Conservation (phyloP, 1,140 invertebrate genomes). For the Brachionus manjavacas region DNA sequence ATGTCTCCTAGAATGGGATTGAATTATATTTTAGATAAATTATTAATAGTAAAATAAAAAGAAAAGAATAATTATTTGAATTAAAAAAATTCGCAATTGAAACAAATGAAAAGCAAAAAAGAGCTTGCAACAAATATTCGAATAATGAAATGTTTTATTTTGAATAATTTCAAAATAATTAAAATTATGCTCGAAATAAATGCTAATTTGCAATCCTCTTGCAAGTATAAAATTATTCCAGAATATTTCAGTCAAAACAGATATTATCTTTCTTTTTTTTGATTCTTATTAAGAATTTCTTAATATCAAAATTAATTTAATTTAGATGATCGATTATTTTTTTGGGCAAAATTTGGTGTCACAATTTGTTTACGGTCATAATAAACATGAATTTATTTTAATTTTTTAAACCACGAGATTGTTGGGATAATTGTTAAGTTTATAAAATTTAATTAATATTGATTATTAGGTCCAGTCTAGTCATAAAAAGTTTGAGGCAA, state of each 20-base stretch:
- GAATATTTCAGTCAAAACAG: no score
- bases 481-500: no score
- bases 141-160: slow-evolving; percentile 1
- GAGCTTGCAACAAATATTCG: background rate
- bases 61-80: background rate
- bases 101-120: background rate
- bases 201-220: background rate
- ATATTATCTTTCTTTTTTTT: no score
- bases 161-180: background rate
- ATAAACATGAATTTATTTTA: no score
- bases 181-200: background rate
- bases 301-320: no score
- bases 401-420: background rate
- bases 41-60: background rate
- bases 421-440: background rate
- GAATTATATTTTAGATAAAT: background rate
- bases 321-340: no score
- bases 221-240: background rate
- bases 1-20: background rate
- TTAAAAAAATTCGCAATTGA: background rate
- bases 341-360: no score
- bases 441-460: background rate
- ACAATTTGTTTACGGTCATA: no score
- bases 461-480: no score
- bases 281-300: no score